Evolutionary conservation across 2,888 invertebrate genomes (phyloP).

Genomic region (Nephrotoma guestfalica): DNA sequence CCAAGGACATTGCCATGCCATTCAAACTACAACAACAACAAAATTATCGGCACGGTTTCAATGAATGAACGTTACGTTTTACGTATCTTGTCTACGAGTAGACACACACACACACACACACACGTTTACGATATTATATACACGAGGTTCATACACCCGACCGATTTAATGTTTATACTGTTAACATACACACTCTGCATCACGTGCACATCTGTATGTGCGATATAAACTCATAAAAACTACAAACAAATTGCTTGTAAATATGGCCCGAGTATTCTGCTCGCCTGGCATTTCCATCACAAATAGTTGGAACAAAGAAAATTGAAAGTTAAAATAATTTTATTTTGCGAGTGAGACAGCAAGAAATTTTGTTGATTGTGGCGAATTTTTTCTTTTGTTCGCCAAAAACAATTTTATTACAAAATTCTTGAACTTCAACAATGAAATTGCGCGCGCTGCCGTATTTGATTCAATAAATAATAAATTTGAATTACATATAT

Average conservation of each 20-base stretch:
- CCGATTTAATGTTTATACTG: neutral
- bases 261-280: slow-evolving; percentile 16
- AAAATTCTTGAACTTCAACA: too few relatives aligned
- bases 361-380: neutral
- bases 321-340: slow-evolving; percentile 2
- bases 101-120: too few relatives aligned
- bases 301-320: slow-evolving; percentile 33
- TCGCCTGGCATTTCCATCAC: slow-evolving; percentile 31
- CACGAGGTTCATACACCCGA: neutral
- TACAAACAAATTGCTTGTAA: neutral
- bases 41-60: neutral
- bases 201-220: too few relatives aligned
- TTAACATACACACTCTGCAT: too few relatives aligned
- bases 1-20: slow-evolving; percentile 30
- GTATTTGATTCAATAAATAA: too few relatives aligned
- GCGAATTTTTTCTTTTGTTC: too few relatives aligned
- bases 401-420: too few relatives aligned
- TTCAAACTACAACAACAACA: neutral
- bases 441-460: too few relatives aligned
- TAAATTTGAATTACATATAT: too few relatives aligned
- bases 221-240: neutral
- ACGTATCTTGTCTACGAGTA: neutral
- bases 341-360: neutral
- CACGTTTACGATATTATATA: neutral
- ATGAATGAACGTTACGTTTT: neutral